Evolutionary conservation across 2,888 invertebrate genomes (phyloP).

Genomic region (Ormyrus thymus): DNA sequence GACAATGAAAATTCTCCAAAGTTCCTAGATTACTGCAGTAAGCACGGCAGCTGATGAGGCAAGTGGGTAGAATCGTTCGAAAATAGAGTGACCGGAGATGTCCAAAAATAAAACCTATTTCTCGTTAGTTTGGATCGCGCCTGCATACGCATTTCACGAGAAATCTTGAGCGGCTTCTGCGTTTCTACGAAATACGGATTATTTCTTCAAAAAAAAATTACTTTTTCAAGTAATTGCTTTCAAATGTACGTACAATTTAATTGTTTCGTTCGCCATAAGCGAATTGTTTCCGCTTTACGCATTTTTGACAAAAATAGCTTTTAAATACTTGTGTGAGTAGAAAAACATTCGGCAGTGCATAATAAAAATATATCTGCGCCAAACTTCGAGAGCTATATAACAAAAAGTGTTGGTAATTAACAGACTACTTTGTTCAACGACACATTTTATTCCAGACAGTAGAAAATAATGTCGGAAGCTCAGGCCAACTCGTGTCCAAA

Average conservation of each 20-base stretch:
- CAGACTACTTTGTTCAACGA: not conserved
- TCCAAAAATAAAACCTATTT: conserved; percentile 69
- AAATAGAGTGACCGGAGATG: conserved; percentile 67
- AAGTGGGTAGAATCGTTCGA: conserved; percentile 60
- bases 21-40: conserved; percentile 1
- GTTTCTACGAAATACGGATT: not conserved
- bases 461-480: conserved; percentile 39
- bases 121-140: conserved; percentile 54
- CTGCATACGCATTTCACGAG: conserved; percentile 31
- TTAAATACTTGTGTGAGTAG: not conserved
- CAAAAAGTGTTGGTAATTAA: conserved; percentile 2
- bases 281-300: too few relatives aligned
- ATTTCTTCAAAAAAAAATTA: too few relatives aligned
- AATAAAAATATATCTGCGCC: conserved; percentile 9
- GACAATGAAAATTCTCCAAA: not conserved
- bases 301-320: not conserved
- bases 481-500: conserved; percentile 15
- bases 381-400: conserved; percentile 23
- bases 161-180: conserved; percentile 13
- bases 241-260: too few relatives aligned
- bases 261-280: too few relatives aligned
- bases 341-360: conserved; percentile 25
- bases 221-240: too few relatives aligned
- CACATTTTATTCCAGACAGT: not conserved
- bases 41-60: not conserved